Base-by-base conservation (phyloP, 2,797 vertebrate genomes). In the Gallinago stenura region DNA sequence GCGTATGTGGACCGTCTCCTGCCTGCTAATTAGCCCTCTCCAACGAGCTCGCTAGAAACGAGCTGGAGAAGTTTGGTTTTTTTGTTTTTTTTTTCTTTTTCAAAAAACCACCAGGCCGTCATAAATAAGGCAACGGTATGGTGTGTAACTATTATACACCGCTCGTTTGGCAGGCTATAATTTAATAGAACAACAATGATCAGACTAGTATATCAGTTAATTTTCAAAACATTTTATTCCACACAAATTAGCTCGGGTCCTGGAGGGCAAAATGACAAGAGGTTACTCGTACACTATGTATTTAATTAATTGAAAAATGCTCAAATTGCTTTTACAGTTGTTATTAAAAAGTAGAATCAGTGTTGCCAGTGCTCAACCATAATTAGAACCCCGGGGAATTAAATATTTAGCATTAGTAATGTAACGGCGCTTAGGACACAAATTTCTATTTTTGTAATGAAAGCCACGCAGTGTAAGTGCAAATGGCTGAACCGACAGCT, bases 291-390 rank as follows among this genome's bases (percentile, higher is more conserved):
- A 99, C 98, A 98, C 98, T 99, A 98, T 99, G 99, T 99, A 99
- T 99, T 99, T 99, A 99, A 99, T 99, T 99, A 99, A 99, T 99
- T 99, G 99, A 99, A 99, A 99, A 99, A 99, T 99, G 99, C 99
- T 99, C 99, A 99, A 99, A 99, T 99, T 99, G 99, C 99, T 99
- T 99, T 99, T 99, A 99, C 99, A 99, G 99, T 99, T 99, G 99
- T 99, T 99, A 99, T 99, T 98, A 98, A 98, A 98, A 99, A 99
- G 98, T 98, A 98, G 99, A 99, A 99, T 99, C 99, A 97, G 96
- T 99, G 99, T 99, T 99, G 99, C 99, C 99, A 99, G 98, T 98
- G 98, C 99, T 99, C 98, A 98, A 98, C 99, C 99, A 98, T 99
- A 99, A 99, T 99, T 99, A 99, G 99, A 98, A 99, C 99, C 98